Percentiles rank a stretch among this genome's conserved stretches.
Evolutionary conservation across 2,113 vertebrate genomes (phyloP).

Genomic region (Hemiprocne comata): DNA sequence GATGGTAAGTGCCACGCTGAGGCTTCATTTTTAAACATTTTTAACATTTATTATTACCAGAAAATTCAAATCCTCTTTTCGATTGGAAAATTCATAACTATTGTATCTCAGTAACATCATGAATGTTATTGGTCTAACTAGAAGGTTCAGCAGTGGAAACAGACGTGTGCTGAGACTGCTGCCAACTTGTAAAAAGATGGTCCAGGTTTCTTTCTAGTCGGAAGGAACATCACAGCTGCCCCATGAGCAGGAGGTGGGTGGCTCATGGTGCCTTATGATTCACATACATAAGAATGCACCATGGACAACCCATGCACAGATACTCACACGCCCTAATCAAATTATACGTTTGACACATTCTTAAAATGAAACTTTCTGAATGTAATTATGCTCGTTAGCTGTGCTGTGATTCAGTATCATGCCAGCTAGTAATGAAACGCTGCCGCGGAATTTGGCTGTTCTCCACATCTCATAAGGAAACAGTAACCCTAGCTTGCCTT

Average conservation of each 20-base stretch:
- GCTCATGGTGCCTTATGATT: background rate
- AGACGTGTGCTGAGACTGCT: background rate
- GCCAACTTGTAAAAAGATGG: background rate
- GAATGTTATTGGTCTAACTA: background rate
- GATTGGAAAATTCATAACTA: background rate
- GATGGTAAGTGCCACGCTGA: background rate
- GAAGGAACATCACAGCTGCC: background rate
- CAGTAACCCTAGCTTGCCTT: background rate
- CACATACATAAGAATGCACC: background rate
- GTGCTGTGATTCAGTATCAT: slow-evolving; percentile 42
- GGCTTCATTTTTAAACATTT: background rate
- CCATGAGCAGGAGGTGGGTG: background rate
- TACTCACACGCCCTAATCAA: slow-evolving; percentile 25
- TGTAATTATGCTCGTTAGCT: background rate
- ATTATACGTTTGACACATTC: slow-evolving; percentile 52
- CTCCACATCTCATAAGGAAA: background rate
- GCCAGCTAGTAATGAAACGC: background rate
- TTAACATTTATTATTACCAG: background rate
- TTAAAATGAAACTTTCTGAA: slow-evolving; percentile 44
- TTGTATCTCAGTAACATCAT: background rate
- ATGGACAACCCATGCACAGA: background rate
- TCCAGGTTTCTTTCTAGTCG: background rate
- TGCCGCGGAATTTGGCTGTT: background rate
- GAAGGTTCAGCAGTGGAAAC: background rate
- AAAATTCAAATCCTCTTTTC: background rate